These are phyloP conservation scores for Pygocentrus nattereri DNA, from an alignment of 2,797 vertebrate genomes.

Conservation along the genomic window DNA sequence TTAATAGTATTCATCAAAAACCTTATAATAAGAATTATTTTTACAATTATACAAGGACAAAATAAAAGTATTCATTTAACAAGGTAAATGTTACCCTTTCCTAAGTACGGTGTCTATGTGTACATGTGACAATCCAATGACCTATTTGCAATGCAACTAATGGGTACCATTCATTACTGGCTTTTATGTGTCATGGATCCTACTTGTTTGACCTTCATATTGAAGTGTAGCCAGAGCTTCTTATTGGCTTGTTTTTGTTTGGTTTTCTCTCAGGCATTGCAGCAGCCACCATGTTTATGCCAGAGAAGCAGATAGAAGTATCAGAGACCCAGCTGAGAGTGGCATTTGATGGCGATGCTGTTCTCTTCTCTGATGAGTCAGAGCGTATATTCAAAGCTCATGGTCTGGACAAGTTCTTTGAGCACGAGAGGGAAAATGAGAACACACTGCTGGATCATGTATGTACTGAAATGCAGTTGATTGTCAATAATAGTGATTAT, in stretches of 20 bases:
- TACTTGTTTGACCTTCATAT: constrained; percentile 4
- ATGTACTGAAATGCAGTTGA: constrained; percentile 47
- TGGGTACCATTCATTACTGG: constrained; percentile 27
- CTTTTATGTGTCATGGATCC: constrained; percentile 32
- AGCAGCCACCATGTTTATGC: constrained; percentile 94
- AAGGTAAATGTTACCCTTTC: not conserved
- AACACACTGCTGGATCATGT: constrained; percentile 94
- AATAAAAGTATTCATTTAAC: not conserved
- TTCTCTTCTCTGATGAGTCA: constrained; percentile 97
- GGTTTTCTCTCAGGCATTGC: constrained; percentile 85
- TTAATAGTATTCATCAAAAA: not conserved
- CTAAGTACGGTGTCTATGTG: constrained; percentile 11
- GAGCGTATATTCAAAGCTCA: constrained; percentile 97
- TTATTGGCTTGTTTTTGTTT: constrained; percentile 1
- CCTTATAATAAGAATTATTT: not conserved
- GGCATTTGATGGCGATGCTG: constrained; percentile 94
- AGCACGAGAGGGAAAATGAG: constrained; percentile 91
- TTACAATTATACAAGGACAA: not conserved
- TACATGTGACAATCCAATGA: constrained; percentile 36
- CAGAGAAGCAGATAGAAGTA: constrained; percentile 86
- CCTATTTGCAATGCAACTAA: constrained; percentile 36
- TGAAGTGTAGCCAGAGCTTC: not conserved
- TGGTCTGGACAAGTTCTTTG: constrained; percentile 95
- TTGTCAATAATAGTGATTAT: not conserved
- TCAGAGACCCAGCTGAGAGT: constrained; percentile 92